These are phyloP conservation scores for Ellobius talpinus DNA, from an alignment of 2,113 vertebrate species.

Conservation along the genomic window DNA sequence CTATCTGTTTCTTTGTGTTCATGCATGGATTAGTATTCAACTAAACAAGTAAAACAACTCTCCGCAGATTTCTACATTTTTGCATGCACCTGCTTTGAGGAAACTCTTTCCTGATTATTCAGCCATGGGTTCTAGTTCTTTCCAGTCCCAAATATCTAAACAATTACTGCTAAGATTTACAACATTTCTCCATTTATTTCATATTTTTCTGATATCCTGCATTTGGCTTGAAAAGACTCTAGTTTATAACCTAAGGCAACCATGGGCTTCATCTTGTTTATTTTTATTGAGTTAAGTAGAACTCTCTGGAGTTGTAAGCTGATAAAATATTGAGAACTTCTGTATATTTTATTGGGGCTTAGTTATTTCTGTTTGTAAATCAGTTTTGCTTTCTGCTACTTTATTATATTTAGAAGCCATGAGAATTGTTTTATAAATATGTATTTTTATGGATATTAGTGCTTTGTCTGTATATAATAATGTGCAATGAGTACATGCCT, in stretches of 20 bases:
- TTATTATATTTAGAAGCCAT: not conserved
- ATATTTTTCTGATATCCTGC: not conserved
- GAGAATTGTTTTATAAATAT: not conserved
- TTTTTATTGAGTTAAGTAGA: not conserved
- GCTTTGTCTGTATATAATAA: not conserved
- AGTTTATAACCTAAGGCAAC: not conserved
- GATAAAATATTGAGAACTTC: not conserved
- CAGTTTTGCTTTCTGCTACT: not conserved
- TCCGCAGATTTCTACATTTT: not conserved
- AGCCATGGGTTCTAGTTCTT: not conserved
- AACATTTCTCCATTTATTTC: not conserved
- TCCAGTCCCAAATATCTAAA: not conserved
- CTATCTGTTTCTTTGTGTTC: not conserved
- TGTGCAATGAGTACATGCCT: not conserved
- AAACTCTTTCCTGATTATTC: not conserved
- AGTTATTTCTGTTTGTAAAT: not conserved
- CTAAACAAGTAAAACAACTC: not conserved
- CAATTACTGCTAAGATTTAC: not conserved
- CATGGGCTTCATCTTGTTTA: not conserved
- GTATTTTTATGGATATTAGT: not conserved
- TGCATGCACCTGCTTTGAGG: not conserved
- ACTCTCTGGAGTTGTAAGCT: not conserved
- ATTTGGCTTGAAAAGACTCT: not conserved
- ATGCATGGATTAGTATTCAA: not conserved
- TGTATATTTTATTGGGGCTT: not conserved